A percentile compares a stretch with the other conserved stretches of the same genome.
These are phyloP conservation scores for Pyxicephalus adspersus DNA, from an alignment of 2,113 vertebrate genomes.

Conservation along the genomic window DNA sequence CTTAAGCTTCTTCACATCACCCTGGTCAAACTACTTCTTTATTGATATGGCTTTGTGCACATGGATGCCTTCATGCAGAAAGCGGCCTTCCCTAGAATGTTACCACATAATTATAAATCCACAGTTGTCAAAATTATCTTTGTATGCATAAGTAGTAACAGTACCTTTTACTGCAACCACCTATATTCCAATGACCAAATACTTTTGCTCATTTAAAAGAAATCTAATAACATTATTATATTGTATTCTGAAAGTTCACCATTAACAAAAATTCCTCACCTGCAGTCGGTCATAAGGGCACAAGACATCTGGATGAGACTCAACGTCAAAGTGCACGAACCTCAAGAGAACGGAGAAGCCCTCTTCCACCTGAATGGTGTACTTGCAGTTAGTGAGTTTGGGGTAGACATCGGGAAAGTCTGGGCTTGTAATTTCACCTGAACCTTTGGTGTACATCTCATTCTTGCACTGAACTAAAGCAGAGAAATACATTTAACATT, in stretches of 20 bases:
- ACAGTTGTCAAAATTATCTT: no score
- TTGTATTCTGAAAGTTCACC: neutral
- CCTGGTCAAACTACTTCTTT: no score
- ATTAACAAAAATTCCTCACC: slow-evolving; percentile 66
- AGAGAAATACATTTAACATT: slow-evolving; percentile 1
- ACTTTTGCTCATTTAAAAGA: no score
- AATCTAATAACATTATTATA: no score
- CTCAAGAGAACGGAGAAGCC: slow-evolving; percentile 75
- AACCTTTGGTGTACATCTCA: slow-evolving; percentile 67
- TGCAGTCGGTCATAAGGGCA: slow-evolving; percentile 78
- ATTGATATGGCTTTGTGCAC: no score
- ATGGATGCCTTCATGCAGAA: no score
- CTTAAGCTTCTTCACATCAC: no score
- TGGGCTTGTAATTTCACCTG: slow-evolving; percentile 76
- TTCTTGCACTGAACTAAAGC: slow-evolving; percentile 71
- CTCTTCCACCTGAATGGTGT: slow-evolving; percentile 71
- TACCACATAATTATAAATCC: no score
- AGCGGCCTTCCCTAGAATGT: no score
- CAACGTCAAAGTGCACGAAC: slow-evolving; percentile 80
- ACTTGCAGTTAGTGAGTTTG: slow-evolving; percentile 74
- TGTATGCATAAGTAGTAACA: no score
- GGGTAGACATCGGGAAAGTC: slow-evolving; percentile 74
- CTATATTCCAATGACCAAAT: no score
- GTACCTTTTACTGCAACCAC: no score
- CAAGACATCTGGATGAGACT: slow-evolving; percentile 58